phyloP scores from a whole-genome alignment of 2,888 invertebrate genomes.

The Allophyes oxyacanthae region DNA sequence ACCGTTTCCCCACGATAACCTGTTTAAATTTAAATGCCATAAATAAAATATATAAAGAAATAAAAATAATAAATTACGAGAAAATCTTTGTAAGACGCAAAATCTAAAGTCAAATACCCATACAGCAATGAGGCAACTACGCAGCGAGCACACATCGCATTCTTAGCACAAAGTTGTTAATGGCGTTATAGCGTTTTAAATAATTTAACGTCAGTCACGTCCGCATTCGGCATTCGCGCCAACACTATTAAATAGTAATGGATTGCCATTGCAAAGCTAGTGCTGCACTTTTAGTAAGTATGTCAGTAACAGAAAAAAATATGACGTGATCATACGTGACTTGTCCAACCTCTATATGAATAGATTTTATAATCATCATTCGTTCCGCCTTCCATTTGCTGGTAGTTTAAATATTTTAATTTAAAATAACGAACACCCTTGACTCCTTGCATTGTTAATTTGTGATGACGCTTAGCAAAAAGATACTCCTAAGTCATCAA shows the following conservation, averaged over 20 bases:
- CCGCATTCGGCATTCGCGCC: constrained; percentile 54
- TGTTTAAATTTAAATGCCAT: too few species aligned
- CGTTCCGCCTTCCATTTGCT: constrained; percentile 18
- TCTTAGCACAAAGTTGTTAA: constrained; percentile 58
- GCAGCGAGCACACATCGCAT: constrained; percentile 42
- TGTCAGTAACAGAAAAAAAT: constrained; percentile 9
- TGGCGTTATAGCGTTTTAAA: constrained; percentile 43
- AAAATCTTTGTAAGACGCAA: constrained; percentile 28
- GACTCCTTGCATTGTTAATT: too few species aligned
- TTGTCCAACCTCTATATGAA: background rate
- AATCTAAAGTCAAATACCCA: constrained; percentile 15
- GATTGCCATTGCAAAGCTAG: constrained; percentile 24
- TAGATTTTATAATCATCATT: constrained; percentile 12
- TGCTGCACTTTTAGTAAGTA: constrained; percentile 4
- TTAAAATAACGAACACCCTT: too few species aligned
- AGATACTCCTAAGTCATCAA: too few species aligned
- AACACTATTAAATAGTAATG: constrained; percentile 47
- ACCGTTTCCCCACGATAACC: too few species aligned
- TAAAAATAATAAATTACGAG: constrained; percentile 7
- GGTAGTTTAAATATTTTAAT: background rate
- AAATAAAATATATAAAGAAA: constrained; percentile 15
- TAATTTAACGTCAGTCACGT: constrained; percentile 58
- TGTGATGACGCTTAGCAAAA: too few species aligned
- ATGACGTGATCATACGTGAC: constrained; percentile 7
- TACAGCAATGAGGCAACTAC: constrained; percentile 36